Evolutionary conservation across 2,113 vertebrate genomes (phyloP), one percentile per base, ranked within the genome.

Genomic region (Carassius carassius): DNA sequence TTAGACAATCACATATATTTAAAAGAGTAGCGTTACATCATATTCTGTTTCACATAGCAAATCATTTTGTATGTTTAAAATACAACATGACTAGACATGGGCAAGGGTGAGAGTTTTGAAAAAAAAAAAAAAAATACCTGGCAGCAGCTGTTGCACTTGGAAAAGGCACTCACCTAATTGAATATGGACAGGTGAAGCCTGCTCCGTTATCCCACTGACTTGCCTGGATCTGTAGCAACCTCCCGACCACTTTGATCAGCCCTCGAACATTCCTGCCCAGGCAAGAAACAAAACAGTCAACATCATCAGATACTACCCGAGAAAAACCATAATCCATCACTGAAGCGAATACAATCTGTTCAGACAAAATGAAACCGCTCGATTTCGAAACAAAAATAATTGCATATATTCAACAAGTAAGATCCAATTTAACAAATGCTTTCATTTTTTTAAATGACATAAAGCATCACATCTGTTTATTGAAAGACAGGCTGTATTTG

Each of bases 161-260:
- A 54, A 25, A 51, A 25, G 14, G 47, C 17, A 23, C 85, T 83
- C 16, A 94, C 98, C 97, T 97, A 92, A 99, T 96, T 67, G 95
- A 95, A 88, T 99, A 99, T 0, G 95, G 91, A 81, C 93, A 94
- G 73, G 19, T 74, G 92, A 94, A 92, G 69, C 74, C 54, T 0
- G 88, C 84, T 14, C 90, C 89, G 82, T 25, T 84, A 76, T 88
- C 89, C 65, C 94, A 90, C 84, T 88, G 93, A 88, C 93, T 5
- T 6, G 95, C 95, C 89, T 98, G 96, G 89, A 96, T 95, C 84
- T 96, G 95, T 21, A 99, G 91, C 82, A 99, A 93, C 82, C 92
- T 95, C 77, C 94, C 94, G 65, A 97, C 90, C 63, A 95, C 93
- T 91, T 95, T 97, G 19, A 99, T 89, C 86, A 99, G 94, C n/a